Conservation (phyloP, 2,797 vertebrate genomes). For the Cirrhinus molitorella region DNA sequence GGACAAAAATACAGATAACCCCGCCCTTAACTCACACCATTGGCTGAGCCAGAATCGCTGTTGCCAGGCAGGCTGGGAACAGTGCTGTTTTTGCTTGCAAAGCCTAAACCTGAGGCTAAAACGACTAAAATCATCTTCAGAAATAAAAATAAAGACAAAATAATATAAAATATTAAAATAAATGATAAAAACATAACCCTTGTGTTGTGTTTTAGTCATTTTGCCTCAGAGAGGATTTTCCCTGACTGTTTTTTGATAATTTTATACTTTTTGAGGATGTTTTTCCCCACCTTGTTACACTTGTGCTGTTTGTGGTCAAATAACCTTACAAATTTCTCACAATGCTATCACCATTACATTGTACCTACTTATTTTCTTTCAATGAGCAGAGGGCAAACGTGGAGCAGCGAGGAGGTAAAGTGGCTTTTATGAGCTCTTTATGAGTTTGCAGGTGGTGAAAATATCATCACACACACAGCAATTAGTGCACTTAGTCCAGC, state of each 20-base stretch:
- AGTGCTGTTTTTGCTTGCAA: neutral
- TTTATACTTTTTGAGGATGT: too few species aligned
- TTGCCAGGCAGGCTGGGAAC: neutral
- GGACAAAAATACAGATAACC: neutral
- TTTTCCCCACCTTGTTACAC: neutral
- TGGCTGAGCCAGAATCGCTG: neutral
- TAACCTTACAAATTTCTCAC: neutral
- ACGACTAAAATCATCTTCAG: accelerated
- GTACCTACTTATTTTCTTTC: too few species aligned
- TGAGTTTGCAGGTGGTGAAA: too few species aligned
- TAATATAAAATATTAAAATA: neutral
- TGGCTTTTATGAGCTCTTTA: too few species aligned
- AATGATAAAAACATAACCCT: neutral
- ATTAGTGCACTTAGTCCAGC: too few species aligned
- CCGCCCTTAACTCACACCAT: neutral
- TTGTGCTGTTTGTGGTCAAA: neutral
- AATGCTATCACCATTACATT: too few species aligned
- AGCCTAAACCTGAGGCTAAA: neutral
- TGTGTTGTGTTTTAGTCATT: neutral
- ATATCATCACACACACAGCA: too few species aligned
- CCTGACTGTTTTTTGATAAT: neutral
- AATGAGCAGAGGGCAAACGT: too few species aligned
- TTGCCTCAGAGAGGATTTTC: neutral
- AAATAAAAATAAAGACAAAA: neutral
- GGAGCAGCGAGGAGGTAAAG: too few species aligned